These are phyloP conservation scores for Stictocephala bisonia DNA, from an alignment of 2,888 invertebrate species.

Conservation along the genomic window DNA sequence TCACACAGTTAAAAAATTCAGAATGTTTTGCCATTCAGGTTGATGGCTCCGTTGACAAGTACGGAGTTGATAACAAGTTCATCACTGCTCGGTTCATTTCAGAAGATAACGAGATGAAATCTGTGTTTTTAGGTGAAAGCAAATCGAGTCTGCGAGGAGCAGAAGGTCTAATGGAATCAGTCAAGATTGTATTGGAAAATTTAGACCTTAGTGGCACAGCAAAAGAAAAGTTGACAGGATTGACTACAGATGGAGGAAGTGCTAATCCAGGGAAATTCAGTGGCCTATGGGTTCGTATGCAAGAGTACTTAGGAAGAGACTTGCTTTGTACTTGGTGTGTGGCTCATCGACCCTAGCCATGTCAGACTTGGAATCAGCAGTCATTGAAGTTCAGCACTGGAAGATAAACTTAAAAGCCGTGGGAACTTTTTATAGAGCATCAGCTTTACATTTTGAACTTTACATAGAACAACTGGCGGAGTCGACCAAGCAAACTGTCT, in stretches of 20 bases:
- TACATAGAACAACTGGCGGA: constrained; percentile 33
- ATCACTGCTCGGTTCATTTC: constrained; percentile 38
- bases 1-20: constrained; percentile 30
- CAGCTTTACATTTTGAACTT: constrained; percentile 25
- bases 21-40: constrained; percentile 46
- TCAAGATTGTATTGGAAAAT: constrained; percentile 40
- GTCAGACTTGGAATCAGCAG: constrained; percentile 39
- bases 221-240: constrained; percentile 47
- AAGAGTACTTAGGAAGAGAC: constrained; percentile 43
- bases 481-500: constrained; percentile 8
- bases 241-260: constrained; percentile 47
- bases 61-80: constrained; percentile 46
- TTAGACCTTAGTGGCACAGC: constrained; percentile 23
- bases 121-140: constrained; percentile 43
- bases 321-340: constrained; percentile 46
- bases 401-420: constrained; percentile 43
- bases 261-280: constrained; percentile 45
- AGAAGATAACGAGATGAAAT: constrained; percentile 29
- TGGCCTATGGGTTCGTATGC: constrained; percentile 42
- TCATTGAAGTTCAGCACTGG: constrained; percentile 42
- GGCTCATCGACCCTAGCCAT: constrained; percentile 37
- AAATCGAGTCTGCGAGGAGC: constrained; percentile 33
- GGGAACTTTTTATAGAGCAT: constrained; percentile 46
- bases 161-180: too few species aligned
- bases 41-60: constrained; percentile 46